Conservation (phyloP, 1,140 invertebrate species). For the Liolophura sinensis region DNA sequence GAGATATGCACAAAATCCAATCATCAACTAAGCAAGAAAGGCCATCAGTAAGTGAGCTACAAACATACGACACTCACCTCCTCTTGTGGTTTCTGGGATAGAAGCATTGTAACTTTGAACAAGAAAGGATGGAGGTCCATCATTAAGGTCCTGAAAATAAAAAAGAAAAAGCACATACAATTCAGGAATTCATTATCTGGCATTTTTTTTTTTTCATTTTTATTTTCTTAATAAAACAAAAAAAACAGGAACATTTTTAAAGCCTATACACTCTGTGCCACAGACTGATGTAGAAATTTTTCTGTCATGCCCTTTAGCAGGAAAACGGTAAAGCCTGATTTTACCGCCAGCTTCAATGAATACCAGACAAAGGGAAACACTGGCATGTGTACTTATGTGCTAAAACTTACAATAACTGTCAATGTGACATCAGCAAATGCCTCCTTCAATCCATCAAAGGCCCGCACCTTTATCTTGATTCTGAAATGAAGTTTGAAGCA, state of each 20-base stretch:
- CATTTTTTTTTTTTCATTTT: constrained; percentile 1
- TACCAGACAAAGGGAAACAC: too few species aligned
- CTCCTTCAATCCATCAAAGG: constrained; percentile 24
- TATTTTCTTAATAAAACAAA: constrained; percentile 3
- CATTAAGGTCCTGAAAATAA: constrained; percentile 77
- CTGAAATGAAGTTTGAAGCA: constrained; percentile 52
- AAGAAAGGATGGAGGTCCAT: constrained; percentile 80
- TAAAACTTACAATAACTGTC: constrained; percentile 65
- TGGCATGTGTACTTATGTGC: too few species aligned
- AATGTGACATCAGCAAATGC: constrained; percentile 64
- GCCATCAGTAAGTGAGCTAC: too few species aligned
- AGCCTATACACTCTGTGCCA: constrained; percentile 4
- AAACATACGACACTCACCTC: constrained; percentile 68
- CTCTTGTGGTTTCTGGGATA: constrained; percentile 80
- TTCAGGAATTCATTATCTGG: neutral
- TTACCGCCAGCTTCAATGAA: too few species aligned
- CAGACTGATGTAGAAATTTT: neutral
- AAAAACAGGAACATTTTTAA: constrained; percentile 2
- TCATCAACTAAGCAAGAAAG: too few species aligned
- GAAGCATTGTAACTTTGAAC: constrained; percentile 72
- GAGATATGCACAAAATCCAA: too few species aligned
- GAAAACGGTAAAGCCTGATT: too few species aligned
- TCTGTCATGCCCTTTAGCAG: too few species aligned
- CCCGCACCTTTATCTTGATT: constrained; percentile 28
- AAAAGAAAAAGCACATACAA: neutral